Conservation (phyloP, 2,888 invertebrate genomes). For the Baronia brevicornis region DNA sequence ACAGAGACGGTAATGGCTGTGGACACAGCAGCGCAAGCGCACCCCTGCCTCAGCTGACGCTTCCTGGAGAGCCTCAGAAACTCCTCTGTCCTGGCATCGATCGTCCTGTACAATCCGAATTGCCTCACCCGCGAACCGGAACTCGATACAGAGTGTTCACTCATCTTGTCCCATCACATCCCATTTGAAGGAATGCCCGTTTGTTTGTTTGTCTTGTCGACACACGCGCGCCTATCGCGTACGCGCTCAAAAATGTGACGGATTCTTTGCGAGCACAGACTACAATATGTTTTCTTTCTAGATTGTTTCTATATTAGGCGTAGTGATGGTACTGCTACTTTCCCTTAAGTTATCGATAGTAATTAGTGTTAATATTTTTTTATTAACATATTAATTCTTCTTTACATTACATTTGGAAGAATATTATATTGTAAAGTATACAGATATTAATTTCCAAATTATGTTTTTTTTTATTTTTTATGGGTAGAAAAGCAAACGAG, state of each 20-base stretch:
- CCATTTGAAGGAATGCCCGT: conserved; percentile 26
- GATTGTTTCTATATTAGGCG: conserved; percentile 33
- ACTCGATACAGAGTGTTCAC: conserved; percentile 45
- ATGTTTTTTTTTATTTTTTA: too few species aligned
- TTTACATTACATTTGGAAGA: too few species aligned
- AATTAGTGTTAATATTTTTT: conserved; percentile 6
- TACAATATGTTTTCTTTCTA: conserved; percentile 50
- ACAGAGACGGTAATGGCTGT: conserved; percentile 61
- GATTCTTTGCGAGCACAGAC: conserved; percentile 37
- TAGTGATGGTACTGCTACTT: conserved; percentile 33
- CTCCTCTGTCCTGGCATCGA: conserved; percentile 60
- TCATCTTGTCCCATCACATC: conserved; percentile 49
- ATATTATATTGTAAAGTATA: too few species aligned
- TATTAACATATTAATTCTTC: conserved; percentile 1
- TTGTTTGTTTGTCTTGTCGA: conserved; percentile 21
- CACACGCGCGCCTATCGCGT: conserved; percentile 35
- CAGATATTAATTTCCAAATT: too few species aligned
- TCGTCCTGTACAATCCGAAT: conserved; percentile 59
- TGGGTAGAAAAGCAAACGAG: too few species aligned
- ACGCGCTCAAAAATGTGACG: conserved; percentile 42
- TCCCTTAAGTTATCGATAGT: conserved; percentile 28
- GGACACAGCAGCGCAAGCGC: conserved; percentile 60
- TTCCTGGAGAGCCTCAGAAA: conserved; percentile 55
- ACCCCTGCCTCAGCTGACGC: conserved; percentile 59
- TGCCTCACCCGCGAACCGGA: conserved; percentile 44